These are phyloP conservation scores for Philaenus spumarius DNA, from an alignment of 1,140 invertebrate genomes.

Conservation along the genomic window DNA sequence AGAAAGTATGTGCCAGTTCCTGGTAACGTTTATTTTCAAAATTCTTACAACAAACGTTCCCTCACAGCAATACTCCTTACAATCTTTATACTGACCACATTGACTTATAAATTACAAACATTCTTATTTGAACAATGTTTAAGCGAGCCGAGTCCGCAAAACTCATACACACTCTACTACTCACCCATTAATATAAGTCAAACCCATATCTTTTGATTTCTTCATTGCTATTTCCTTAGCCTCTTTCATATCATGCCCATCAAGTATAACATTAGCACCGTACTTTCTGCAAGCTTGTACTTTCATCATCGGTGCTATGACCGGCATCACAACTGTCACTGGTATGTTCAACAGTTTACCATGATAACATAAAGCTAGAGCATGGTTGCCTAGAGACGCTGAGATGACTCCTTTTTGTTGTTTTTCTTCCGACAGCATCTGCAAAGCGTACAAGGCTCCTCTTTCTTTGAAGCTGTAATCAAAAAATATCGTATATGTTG, in stretches of 20 bases:
- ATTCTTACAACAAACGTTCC: too few species aligned
- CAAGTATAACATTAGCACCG: constrained; percentile 77
- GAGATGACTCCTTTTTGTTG: constrained; percentile 77
- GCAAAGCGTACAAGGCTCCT: constrained; percentile 77
- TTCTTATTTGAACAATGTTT: too few species aligned
- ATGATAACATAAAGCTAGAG: constrained; percentile 81
- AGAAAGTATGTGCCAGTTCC: too few species aligned
- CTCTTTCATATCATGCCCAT: constrained; percentile 80
- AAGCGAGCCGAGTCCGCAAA: too few species aligned
- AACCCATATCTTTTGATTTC: constrained; percentile 58
- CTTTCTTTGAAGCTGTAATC: constrained; percentile 80
- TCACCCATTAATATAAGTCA: constrained; percentile 82
- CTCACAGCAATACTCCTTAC: too few species aligned
- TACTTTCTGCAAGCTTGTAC: constrained; percentile 76
- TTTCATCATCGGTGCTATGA: constrained; percentile 89
- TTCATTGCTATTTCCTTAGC: constrained; percentile 71
- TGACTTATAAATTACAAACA: too few species aligned
- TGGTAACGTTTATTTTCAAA: too few species aligned
- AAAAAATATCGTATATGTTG: too few species aligned
- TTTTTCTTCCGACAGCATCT: constrained; percentile 65
- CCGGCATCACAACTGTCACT: constrained; percentile 91
- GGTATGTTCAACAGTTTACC: constrained; percentile 71
- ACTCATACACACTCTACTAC: constrained; percentile 17
- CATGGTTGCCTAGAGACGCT: constrained; percentile 89
- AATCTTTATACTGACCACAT: too few species aligned